Evolutionary conservation across 2,888 invertebrate genomes (phyloP).

Genomic region (Callyntrura guangdongensis): DNA sequence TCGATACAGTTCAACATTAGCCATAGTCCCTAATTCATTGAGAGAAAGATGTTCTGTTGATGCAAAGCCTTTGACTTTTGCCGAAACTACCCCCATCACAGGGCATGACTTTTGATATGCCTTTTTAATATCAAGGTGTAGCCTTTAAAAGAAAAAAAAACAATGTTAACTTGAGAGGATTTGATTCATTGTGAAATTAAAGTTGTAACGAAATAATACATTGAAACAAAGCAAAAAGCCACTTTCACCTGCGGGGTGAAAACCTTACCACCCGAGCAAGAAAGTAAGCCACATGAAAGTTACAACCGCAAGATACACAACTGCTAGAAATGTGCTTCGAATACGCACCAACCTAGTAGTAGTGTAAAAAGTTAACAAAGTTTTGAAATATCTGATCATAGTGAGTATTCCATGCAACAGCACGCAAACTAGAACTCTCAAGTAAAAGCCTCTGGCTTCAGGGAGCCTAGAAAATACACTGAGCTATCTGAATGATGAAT

Average conservation of each 20-base stretch:
- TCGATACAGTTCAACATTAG: constrained; percentile 82
- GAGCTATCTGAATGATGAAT: background rate
- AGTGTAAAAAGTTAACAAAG: constrained; percentile 74
- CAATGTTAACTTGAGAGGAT: background rate
- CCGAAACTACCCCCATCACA: constrained; percentile 85
- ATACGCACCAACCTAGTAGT: constrained; percentile 80
- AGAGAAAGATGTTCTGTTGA: constrained; percentile 85
- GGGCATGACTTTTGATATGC: constrained; percentile 79
- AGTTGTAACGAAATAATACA: background rate
- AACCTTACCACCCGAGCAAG: constrained; percentile 79
- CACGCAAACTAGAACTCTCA: background rate
- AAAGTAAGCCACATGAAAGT: constrained; percentile 80
- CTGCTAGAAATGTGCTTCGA: constrained; percentile 79
- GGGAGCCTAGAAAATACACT: background rate
- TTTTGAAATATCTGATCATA: constrained; percentile 64
- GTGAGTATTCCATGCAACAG: background rate
- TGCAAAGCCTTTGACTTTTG: constrained; percentile 87
- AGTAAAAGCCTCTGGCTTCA: too few species aligned
- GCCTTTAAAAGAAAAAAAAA: constrained; percentile 52
- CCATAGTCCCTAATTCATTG: constrained; percentile 73
- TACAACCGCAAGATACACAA: constrained; percentile 76
- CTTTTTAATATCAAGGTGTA: constrained; percentile 78
- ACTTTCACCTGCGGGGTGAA: constrained; percentile 22
- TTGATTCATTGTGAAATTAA: background rate
- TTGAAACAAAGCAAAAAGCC: background rate